Conservation (phyloP, 2,888 invertebrate genomes). For the Hypercompe scribonia region DNA sequence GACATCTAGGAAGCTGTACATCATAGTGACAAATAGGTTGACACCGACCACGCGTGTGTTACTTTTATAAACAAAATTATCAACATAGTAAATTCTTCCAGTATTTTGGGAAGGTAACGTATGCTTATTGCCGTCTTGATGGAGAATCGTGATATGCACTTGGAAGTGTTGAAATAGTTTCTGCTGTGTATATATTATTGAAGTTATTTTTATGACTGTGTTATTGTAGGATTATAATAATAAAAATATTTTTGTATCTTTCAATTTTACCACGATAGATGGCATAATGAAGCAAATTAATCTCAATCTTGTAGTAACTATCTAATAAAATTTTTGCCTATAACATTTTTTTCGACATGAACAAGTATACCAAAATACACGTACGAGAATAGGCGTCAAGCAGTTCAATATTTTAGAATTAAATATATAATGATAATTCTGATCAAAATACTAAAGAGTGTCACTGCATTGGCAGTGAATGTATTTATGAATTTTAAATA, state of each 20-base stretch:
- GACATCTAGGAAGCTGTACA: constrained; percentile 61
- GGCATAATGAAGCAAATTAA: no score
- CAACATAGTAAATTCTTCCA: constrained; percentile 45
- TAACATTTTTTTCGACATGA: neutral
- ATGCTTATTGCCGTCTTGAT: constrained; percentile 48
- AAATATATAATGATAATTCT: neutral
- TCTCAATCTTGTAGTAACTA: no score
- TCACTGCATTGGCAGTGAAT: neutral
- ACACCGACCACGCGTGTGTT: constrained; percentile 54
- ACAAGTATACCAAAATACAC: neutral
- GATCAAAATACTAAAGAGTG: neutral
- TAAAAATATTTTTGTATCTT: neutral
- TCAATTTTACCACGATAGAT: neutral
- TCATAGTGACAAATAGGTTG: constrained; percentile 63
- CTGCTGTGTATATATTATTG: constrained; percentile 23
- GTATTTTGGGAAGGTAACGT: constrained; percentile 40
- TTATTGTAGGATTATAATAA: neutral
- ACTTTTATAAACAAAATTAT: constrained; percentile 61
- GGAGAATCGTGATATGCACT: constrained; percentile 29
- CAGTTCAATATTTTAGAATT: neutral
- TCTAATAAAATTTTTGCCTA: neutral
- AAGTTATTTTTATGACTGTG: constrained; percentile 8
- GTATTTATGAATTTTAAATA: neutral
- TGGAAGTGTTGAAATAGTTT: constrained; percentile 31
- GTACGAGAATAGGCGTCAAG: neutral